Evolutionary conservation across 2,797 vertebrate species (phyloP), one percentile per base, ranked within the genome.

Genomic region (Enteromius fasciolatus): DNA sequence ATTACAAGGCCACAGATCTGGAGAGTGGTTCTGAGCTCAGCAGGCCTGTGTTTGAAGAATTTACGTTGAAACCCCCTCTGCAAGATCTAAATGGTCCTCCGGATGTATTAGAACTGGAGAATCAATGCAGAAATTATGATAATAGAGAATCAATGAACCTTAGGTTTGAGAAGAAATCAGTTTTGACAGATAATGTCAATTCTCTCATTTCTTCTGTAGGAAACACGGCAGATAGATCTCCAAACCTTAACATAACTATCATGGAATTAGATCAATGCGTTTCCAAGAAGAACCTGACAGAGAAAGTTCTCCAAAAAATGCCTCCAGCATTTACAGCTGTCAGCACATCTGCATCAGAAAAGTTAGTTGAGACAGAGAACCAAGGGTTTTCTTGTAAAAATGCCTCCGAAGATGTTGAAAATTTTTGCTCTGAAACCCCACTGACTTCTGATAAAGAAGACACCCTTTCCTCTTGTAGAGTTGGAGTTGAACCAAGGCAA

Each of bases 401-500:
- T 48, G 4, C 28, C 36, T 78, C 28, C 46, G 57, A 39, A 67
- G 33, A 59, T 2, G 1, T 28, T 15, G 66, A 41, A n/a, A 2
- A 6, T 12, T 0, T 11, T 41, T 18, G 46, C 23, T 66, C n/a
- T 52, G 8, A 83, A 57, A 39, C 12, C 20, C 28, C n/a, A 63
- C 25, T 23, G 18, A 0, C 72, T 68, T 44, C 36, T 36, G 61
- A 25, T 41, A 48, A 76, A 75, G 25, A 52, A 20, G 25, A 36
- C 18, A 18, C 1, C 44, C 3, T 39, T 23, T 9, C 17, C 11
- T 66, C 36, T 72, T 23, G 31, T 17, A 23, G 25, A 33, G 59
- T 44, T 59, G 66, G 74, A 64, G 18, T 52, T 68, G 52, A 84
- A 72, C 50, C 14, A 33, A 85, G 61, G 46, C 20, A 20, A 48